Base-by-base conservation (phyloP, 2,113 vertebrate genomes). In the Aegotheles bennettii region DNA sequence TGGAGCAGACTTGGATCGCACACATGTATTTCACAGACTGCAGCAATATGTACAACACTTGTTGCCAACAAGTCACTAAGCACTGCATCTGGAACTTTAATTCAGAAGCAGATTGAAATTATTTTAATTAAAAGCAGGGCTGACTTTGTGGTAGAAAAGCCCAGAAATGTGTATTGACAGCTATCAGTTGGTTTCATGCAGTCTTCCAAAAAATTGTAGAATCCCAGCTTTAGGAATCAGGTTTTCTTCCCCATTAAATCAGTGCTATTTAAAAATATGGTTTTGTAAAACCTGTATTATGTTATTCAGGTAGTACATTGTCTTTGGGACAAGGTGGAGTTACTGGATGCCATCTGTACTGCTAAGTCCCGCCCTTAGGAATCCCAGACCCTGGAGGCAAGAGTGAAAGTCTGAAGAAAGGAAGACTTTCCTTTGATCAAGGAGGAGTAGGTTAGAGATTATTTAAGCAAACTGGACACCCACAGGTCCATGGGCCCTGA, bases 41-140 rank as follows among this genome's bases (percentile, higher is more conserved):
- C 59, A 94, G 60, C 65, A 77, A 60, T 51, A 59, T 17, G 70
- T 40, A 31, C 19, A 75, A 9, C 6, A 9, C 25, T 77, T 50
- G 12, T 13, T 94, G 86, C 86, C 93, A 90, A 56, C 16, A 63
- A 90, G 87, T 59, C 84, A 64, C 48, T 87, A 67, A 70, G 36
- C 21, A 43, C 47, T 87, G 64, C 56, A 92, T 83, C 42, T 91
- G 80, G 54, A 87, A 43, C 70, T 95, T 87, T 79, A 91, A 84
- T 89, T 87, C 87, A 94, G 81, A 73, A 96, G 87, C 43, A 61
- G 61, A 79, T 16, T 73, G 77, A 84, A 94, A 89, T 91, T 10
- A 82, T 76, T 92, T 92, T 91, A 85, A 93, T 92, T 71, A 65
- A 93, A 83, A 94, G 4, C 68, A 91, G 71, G 47, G 18, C 50